Evolutionary conservation across 2,888 invertebrate species (phyloP), one percentile per base, ranked within the genome.

Genomic region (Tipula helvola): DNA sequence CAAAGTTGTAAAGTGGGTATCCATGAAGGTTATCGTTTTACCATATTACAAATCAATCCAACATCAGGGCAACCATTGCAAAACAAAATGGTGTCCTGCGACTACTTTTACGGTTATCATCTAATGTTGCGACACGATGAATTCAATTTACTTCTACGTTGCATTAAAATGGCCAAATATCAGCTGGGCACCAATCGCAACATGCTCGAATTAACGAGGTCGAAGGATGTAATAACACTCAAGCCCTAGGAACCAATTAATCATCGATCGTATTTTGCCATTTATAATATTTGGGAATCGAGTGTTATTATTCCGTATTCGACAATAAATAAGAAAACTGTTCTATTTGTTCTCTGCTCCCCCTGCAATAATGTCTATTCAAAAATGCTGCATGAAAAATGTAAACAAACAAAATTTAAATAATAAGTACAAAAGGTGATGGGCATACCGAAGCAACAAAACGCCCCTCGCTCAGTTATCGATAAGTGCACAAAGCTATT

Each of bases 401-500:
- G 96, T 90, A 97, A 97, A 90, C 96, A 97, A 91, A 97, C 97
- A 0, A 97, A n/a, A n/a, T n/a, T n/a, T n/a, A n/a, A n/a, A n/a
- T 97, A 88, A 95, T 96, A 39, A 95, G 96, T 91, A 97, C 97
- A 16, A 95, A 96, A 90, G 97, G 95, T 90, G 97, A 97, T n/a
- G 97, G 98, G 0, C 93, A 95, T 87, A 95, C 95, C 0, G 98
- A 98, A 91, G 98, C 98, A 4, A 96, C 97, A 0, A 96, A 96
- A 90, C 93, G 98, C 88, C 94, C 87, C 92, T 99, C 88, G 96
- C 97, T 16, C 97, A 97, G 91, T 92, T 99, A 88, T 99, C 99
- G 0, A 97, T 99, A 88, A 97, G 97, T 91, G 96, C 98, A 0
- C 99, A 99, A 92, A 97, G 97, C 0, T 98, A 97, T 90, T 96